Percentiles rank a stretch among this genome's conserved stretches.
phyloP scores from a whole-genome alignment of 2,113 vertebrate genomes.

The Aix galericulata region DNA sequence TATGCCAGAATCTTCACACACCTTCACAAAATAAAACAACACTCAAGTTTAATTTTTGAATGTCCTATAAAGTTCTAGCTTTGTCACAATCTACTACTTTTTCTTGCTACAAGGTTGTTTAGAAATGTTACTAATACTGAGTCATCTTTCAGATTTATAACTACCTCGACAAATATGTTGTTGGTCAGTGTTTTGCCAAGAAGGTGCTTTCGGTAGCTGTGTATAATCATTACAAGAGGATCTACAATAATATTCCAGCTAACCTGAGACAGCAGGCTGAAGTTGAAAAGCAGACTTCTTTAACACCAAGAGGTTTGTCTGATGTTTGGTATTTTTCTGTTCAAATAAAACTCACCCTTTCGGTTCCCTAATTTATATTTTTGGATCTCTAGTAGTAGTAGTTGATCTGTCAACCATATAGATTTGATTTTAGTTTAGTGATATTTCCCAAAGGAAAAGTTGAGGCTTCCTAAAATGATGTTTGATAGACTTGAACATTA shows the following conservation, averaged over 20 bases:
- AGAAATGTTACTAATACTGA: background rate
- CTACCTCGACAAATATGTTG: constrained; percentile 98
- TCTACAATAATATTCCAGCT: constrained; percentile 97
- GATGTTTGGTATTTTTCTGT: background rate
- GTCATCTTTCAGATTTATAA: constrained; percentile 90
- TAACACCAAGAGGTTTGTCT: constrained; percentile 93
- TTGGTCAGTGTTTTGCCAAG: constrained; percentile 97
- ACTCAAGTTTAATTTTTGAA: background rate
- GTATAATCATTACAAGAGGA: constrained; percentile 99
- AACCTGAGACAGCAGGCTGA: constrained; percentile 90
- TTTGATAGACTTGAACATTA: background rate
- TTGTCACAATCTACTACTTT: background rate
- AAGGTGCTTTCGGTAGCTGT: constrained; percentile 97
- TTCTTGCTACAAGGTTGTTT: background rate
- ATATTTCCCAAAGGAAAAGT: background rate
- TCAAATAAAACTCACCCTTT: background rate
- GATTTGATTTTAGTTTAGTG: background rate
- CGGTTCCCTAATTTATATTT: background rate
- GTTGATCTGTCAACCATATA: too few species aligned
- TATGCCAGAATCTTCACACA: background rate
- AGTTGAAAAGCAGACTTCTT: constrained; percentile 90
- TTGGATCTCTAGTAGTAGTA: background rate
- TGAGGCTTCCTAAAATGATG: background rate
- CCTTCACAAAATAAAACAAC: background rate
- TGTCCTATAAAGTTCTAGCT: background rate